Evolutionary conservation across 2,113 vertebrate species (phyloP).

Genomic region (Phalacrocorax brasilianus): DNA sequence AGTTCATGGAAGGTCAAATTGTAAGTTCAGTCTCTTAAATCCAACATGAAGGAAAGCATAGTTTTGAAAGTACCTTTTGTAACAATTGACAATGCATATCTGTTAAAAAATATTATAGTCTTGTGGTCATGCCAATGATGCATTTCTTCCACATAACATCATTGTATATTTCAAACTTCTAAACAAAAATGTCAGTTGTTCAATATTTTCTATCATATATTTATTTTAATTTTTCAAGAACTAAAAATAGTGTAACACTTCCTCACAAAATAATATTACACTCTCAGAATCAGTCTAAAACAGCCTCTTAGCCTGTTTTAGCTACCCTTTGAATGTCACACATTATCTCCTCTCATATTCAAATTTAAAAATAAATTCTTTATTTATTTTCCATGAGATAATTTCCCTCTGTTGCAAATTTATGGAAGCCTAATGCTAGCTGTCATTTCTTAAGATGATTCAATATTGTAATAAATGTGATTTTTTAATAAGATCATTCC

Average conservation of each 20-base stretch:
- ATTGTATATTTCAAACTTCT: not conserved
- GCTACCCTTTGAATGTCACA: not conserved
- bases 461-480: not conserved
- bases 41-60: not conserved
- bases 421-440: not conserved
- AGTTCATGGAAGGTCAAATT: not conserved
- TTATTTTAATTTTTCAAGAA: not conserved
- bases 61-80: not conserved
- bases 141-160: not conserved
- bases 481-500: not conserved
- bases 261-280: not conserved
- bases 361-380: not conserved
- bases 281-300: not conserved
- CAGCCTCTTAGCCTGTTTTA: not conserved
- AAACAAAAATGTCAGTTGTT: not conserved
- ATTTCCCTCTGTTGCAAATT: not conserved
- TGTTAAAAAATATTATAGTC: not conserved
- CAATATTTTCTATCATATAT: not conserved
- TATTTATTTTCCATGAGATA: not conserved
- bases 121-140: not conserved
- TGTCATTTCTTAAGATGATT: not conserved
- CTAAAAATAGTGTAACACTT: not conserved
- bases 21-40: not conserved
- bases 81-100: not conserved
- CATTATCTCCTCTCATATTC: not conserved